These are phyloP conservation scores for Eremophila alpestris DNA, from an alignment of 2,797 vertebrate genomes.

Conservation along the genomic window DNA sequence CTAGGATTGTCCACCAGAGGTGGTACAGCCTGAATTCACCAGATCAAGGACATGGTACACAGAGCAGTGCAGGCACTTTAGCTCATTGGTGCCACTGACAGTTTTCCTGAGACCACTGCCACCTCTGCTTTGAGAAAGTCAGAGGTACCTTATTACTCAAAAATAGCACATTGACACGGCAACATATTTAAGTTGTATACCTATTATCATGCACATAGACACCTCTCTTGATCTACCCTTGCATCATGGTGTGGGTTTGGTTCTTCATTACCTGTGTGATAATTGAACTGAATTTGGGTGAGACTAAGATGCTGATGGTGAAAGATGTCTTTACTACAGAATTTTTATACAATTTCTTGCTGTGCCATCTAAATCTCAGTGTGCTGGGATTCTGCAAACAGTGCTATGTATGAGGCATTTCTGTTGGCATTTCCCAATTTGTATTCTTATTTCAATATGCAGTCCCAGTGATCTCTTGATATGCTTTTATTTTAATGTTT, in stretches of 20 bases:
- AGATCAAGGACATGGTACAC: too few species aligned
- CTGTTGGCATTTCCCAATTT: neutral
- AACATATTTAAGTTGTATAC: neutral
- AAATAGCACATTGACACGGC: neutral
- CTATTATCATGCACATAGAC: neutral
- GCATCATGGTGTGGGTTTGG: neutral
- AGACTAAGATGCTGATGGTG: neutral
- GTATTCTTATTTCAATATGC: neutral
- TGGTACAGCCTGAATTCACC: neutral
- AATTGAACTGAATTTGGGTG: neutral
- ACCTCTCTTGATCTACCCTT: neutral
- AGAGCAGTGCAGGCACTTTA: neutral
- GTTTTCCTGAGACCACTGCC: neutral
- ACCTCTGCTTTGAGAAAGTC: neutral
- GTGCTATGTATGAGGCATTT: neutral
- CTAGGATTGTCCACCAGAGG: neutral
- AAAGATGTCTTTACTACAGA: neutral
- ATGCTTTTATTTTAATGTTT: neutral
- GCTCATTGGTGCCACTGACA: neutral
- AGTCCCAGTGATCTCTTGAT: neutral
- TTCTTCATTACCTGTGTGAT: neutral
- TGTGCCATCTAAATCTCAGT: neutral
- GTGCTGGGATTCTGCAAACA: neutral
- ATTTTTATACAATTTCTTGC: neutral
- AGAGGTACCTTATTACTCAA: neutral